Evolutionary conservation across 2,888 invertebrate species (phyloP).

Genomic region (Xylophagus ater): DNA sequence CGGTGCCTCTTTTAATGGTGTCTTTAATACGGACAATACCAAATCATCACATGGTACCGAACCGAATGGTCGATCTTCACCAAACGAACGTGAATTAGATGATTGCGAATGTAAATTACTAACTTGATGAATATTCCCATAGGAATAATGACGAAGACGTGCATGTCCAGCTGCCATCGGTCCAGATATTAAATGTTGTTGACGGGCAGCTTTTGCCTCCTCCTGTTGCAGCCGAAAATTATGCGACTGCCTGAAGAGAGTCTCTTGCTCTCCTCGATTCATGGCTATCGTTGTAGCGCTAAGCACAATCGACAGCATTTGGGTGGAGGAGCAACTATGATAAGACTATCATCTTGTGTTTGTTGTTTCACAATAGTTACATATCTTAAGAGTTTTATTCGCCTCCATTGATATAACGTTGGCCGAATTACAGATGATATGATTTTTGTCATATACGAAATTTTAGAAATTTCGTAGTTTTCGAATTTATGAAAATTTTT

Average conservation of each 20-base stretch:
- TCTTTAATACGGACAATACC: conserved; percentile 49
- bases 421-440: too few species aligned
- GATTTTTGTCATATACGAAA: too few species aligned
- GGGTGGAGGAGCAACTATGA: conserved; percentile 10
- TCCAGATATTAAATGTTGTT: conserved; percentile 26
- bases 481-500: too few species aligned
- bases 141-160: conserved; percentile 23
- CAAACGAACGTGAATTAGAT: conserved; percentile 21
- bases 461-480: background rate
- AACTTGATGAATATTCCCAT: conserved; percentile 29
- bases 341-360: conserved; percentile 13
- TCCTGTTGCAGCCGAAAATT: conserved; percentile 37
- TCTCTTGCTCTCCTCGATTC: conserved; percentile 54
- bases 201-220: conserved; percentile 20
- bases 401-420: conserved; percentile 5
- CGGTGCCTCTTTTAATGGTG: conserved; percentile 38
- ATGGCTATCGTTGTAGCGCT: conserved; percentile 40
- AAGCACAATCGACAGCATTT: conserved; percentile 42
- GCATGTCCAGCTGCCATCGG: conserved; percentile 14
- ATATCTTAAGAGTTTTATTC: background rate
- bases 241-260: conserved; percentile 49
- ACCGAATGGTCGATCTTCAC: conserved; percentile 22
- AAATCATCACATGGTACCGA: conserved; percentile 39
- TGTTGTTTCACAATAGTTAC: background rate
- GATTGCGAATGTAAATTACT: conserved; percentile 22